phyloP scores from a whole-genome alignment of 2,888 invertebrate genomes.

The Sarcophaga rosellei region DNA sequence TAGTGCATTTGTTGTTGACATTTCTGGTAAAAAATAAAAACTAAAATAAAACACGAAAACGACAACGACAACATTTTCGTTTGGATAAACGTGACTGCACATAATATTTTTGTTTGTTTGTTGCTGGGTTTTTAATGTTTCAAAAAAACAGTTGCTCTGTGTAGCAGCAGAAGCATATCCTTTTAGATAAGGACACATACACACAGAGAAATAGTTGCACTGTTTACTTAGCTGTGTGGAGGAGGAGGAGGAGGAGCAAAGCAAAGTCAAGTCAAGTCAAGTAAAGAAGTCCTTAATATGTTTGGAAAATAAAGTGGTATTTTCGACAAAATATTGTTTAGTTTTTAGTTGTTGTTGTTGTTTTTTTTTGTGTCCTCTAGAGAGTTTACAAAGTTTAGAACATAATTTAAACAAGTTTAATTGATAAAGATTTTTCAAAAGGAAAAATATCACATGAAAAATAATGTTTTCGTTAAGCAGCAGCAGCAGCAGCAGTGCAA shows the following conservation, averaged over 20 bases:
- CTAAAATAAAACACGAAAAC: background rate
- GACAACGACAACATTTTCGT: conserved; percentile 33
- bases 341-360: conserved; percentile 11
- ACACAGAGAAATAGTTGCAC: background rate
- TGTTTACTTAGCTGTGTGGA: background rate
- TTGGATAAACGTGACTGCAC: conserved; percentile 49
- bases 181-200: background rate
- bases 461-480: background rate
- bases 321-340: background rate
- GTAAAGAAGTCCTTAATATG: background rate
- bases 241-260: no score
- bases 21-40: background rate
- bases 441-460: background rate
- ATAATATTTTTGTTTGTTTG: conserved; percentile 15
- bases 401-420: conserved; percentile 41
- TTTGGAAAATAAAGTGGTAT: background rate
- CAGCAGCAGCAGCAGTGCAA: background rate
- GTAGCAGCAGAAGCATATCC: background rate
- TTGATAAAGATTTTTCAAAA: conserved; percentile 40
- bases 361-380: conserved; percentile 8
- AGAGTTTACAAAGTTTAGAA: background rate
- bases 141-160: background rate
- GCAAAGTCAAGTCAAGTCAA: background rate
- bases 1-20: conserved; percentile 48
- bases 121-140: background rate